These are phyloP conservation scores for Hyphantria cunea DNA, from an alignment of 1,140 invertebrate genomes.

Conservation along the genomic window DNA sequence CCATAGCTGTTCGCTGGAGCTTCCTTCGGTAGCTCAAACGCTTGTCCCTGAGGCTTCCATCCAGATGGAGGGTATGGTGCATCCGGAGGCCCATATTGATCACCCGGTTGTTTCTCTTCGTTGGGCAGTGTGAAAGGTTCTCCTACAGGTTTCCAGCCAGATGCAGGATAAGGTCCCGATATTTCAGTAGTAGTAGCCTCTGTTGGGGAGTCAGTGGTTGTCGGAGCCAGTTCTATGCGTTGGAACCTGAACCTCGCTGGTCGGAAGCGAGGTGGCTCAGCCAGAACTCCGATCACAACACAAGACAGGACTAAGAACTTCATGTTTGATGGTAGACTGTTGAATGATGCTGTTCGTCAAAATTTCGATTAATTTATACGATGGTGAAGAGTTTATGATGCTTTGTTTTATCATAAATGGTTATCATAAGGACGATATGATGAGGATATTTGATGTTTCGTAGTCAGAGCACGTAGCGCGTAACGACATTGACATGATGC, in stretches of 20 bases:
- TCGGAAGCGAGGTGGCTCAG: conserved; percentile 69
- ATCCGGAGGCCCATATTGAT: conserved; percentile 55
- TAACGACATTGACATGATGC: conserved; percentile 26
- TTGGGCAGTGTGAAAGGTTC: conserved; percentile 64
- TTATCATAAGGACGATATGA: conserved; percentile 40
- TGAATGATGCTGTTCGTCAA: conserved; percentile 45
- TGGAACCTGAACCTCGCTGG: conserved; percentile 70
- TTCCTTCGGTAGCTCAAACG: conserved; percentile 57
- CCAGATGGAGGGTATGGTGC: conserved; percentile 64
- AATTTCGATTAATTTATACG: conserved; percentile 56
- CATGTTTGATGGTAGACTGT: conserved; percentile 48
- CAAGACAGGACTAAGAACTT: conserved; percentile 53
- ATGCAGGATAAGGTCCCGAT: conserved; percentile 52
- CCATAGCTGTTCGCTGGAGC: conserved; percentile 63
- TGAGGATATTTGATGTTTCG: conserved; percentile 9
- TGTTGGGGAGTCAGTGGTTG: conserved; percentile 56
- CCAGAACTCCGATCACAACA: conserved; percentile 44
- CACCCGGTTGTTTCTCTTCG: conserved; percentile 38
- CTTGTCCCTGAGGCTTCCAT: conserved; percentile 60
- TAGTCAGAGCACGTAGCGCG: conserved; percentile 12
- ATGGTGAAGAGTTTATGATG: conserved; percentile 52
- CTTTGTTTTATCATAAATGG: conserved; percentile 74
- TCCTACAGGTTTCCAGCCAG: conserved; percentile 73
- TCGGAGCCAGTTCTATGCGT: conserved; percentile 62
- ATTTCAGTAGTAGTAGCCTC: conserved; percentile 56